phyloP scores from a whole-genome alignment of 2,113 vertebrate species.

The Ceyx cyanopectus region DNA sequence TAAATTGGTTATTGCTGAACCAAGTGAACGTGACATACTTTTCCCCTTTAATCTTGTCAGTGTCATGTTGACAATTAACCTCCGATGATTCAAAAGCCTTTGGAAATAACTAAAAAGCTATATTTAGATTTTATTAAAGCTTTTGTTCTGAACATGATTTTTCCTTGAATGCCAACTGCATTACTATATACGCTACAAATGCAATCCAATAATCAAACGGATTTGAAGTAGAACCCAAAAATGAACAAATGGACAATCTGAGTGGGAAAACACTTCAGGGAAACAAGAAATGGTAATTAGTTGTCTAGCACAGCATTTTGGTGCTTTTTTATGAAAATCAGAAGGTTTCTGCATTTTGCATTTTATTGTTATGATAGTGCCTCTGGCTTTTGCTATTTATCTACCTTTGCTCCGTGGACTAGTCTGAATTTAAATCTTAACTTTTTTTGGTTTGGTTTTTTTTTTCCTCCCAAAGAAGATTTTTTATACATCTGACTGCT shows the following conservation, averaged over 20 bases:
- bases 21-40: background rate
- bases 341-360: background rate
- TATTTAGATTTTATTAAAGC: slow-evolving; percentile 38
- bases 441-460: background rate
- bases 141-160: slow-evolving; percentile 36
- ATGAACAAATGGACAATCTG: slow-evolving; percentile 5
- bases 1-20: background rate
- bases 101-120: background rate
- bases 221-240: background rate
- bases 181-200: background rate
- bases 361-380: background rate
- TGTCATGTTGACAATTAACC: slow-evolving; percentile 38
- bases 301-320: background rate
- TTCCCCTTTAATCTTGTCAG: background rate
- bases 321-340: background rate
- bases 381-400: background rate
- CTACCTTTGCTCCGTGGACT: background rate
- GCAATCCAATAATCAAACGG: background rate
- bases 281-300: background rate
- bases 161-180: background rate
- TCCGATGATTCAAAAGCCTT: slow-evolving; percentile 37
- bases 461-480: background rate
- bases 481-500: background rate
- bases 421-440: background rate
- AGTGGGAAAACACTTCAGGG: background rate